Percentiles rank a stretch among this genome's conserved stretches.
Conservation (phyloP, 2,888 invertebrate genomes). For the Diaphora mendica region DNA sequence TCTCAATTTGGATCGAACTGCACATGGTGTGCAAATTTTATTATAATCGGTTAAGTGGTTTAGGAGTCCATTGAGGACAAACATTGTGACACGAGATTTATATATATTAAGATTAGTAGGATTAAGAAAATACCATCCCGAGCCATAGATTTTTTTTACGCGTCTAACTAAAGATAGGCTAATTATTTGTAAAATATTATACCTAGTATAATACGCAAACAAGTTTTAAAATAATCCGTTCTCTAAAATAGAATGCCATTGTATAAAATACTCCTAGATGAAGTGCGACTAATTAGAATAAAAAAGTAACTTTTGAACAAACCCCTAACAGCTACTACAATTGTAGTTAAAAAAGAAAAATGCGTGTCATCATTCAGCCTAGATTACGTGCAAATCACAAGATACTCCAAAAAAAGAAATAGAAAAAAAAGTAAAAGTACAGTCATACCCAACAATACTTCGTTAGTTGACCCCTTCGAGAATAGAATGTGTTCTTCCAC, state of each 20-base stretch:
- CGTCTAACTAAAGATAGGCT: too few relatives aligned
- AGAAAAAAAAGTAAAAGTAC: constrained; percentile 62
- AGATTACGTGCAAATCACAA: constrained; percentile 60
- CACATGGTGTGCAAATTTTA: too few relatives aligned
- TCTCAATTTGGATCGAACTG: too few relatives aligned
- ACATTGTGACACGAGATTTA: too few relatives aligned
- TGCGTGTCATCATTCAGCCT: constrained; percentile 45
- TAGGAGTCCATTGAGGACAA: too few relatives aligned
- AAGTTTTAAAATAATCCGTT: neutral
- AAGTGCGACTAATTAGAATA: constrained; percentile 42
- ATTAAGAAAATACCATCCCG: too few relatives aligned
- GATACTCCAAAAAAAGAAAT: constrained; percentile 52
- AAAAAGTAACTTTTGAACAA: constrained; percentile 32
- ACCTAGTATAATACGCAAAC: too few relatives aligned
- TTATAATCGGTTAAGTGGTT: too few relatives aligned
- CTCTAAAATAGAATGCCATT: constrained; percentile 9
- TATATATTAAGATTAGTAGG: too few relatives aligned
- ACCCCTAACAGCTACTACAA: constrained; percentile 28
- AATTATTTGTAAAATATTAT: too few relatives aligned
- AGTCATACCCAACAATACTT: constrained; percentile 73
- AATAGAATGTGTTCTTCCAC: constrained; percentile 48
- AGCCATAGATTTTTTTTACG: too few relatives aligned
- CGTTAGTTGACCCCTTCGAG: constrained; percentile 72
- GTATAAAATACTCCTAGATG: constrained; percentile 23
- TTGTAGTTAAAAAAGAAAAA: constrained; percentile 43